Evolutionary conservation across 2,797 vertebrate genomes (phyloP), one percentile per base, ranked within the genome.

Genomic region (Siniperca scherzeri): DNA sequence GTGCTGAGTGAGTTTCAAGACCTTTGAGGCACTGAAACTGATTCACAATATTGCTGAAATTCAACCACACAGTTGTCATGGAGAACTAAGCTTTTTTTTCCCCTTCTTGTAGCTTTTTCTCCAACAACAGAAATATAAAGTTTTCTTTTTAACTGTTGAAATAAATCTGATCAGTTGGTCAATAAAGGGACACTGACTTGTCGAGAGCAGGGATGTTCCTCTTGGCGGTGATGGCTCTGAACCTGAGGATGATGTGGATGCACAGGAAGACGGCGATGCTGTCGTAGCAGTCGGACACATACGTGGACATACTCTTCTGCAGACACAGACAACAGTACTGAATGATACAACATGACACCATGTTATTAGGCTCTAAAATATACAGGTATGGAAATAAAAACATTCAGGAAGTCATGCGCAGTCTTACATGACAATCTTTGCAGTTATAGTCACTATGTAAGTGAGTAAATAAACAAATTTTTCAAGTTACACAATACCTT

Each of bases 211-310:
- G 97, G 81, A 98, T 96, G 81, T 92, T 97, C 92, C 98, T 96
- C 94, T 97, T 97, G 52, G 94, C 93, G 2, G 96, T 96, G 92
- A 98, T 96, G 92, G 95, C 95, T 76, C 96, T 95, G 94, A 98
- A 99, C 2, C 98, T 91, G 46, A 99, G 95, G 87, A 98, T 96
- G 70, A 99, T 96, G 94, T 99, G 98, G 93, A 98, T 97, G 76
- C 97, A 98, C 13, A 99, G 97, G 86, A 98, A 98, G 60, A 98
- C 33, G 0, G 98, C 98, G 38, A 99, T 98, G 94, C 97, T 96
- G 89, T 99, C 98, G 7, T 97, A 99, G 89, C 98, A 98, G 93
- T 97, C 98, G 0, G 95, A 94, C 38, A 97, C 95, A 2, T 98
- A 99, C 10, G 96, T 93, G 25, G 97, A 96, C 95, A 98, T 96